A percentile compares a stretch with the other conserved stretches of the same genome.
These are phyloP conservation scores for Zeugodacus cucurbitae DNA, from an alignment of 1,140 invertebrate genomes.

Conservation along the genomic window DNA sequence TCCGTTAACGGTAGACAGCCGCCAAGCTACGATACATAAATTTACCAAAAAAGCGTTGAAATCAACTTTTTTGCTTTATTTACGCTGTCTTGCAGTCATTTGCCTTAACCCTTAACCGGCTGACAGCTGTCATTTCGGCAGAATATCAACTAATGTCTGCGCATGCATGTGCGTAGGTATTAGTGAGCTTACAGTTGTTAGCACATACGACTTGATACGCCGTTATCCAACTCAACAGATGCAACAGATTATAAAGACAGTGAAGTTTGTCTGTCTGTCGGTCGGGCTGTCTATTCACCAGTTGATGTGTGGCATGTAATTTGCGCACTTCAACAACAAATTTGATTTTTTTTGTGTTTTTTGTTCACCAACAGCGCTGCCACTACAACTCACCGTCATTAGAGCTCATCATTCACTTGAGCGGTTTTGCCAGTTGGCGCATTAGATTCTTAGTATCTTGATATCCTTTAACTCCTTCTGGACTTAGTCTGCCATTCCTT, in stretches of 20 bases:
- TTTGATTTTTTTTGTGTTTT: not conserved
- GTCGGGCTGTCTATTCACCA: not conserved
- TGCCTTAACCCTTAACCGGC: not conserved
- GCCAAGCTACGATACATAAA: no score
- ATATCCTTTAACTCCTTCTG: not conserved
- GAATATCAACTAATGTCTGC: not conserved
- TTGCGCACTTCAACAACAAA: conserved; percentile 27
- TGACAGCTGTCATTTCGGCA: conserved; percentile 12
- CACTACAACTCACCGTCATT: not conserved
- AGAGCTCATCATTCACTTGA: not conserved
- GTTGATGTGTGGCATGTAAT: conserved; percentile 31
- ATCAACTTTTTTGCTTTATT: not conserved
- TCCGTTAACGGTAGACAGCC: conserved; percentile 2
- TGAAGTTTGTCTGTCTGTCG: not conserved
- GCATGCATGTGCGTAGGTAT: not conserved
- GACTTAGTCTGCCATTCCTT: not conserved
- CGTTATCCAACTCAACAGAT: not conserved
- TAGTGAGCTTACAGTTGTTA: not conserved
- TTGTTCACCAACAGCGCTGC: not conserved
- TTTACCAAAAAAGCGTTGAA: not conserved
- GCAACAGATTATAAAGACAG: conserved; percentile 26
- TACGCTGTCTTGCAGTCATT: not conserved
- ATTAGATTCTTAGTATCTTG: not conserved
- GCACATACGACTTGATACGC: not conserved
- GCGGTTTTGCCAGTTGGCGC: not conserved